Percentiles rank a stretch among this genome's conserved stretches.
Evolutionary conservation across 2,113 vertebrate genomes (phyloP).

Genomic region (Xyrauchen texanus): DNA sequence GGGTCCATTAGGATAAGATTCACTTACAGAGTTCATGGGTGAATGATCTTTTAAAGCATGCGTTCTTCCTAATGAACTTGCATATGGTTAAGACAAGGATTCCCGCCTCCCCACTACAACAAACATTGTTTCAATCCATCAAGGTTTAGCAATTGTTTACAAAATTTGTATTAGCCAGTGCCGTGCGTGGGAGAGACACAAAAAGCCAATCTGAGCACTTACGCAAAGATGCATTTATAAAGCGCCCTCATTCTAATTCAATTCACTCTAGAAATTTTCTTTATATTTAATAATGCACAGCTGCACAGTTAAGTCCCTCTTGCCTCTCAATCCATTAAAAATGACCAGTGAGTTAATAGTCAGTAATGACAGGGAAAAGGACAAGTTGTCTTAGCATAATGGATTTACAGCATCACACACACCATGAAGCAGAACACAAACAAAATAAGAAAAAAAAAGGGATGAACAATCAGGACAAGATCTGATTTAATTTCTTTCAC

Average conservation of each 20-base stretch:
- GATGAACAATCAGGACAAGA: no score
- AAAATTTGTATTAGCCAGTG: conserved; percentile 23
- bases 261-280: conserved; percentile 35
- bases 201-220: conserved; percentile 36
- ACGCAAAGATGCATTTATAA: background rate
- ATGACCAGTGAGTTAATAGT: conserved; percentile 33
- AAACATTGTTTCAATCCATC: conserved; percentile 1
- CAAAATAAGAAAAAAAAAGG: background rate
- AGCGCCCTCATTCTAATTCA: background rate
- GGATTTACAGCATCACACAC: conserved; percentile 38
- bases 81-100: background rate
- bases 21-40: background rate
- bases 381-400: conserved; percentile 26
- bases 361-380: conserved; percentile 42
- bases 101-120: background rate
- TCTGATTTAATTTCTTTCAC: background rate
- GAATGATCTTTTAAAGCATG: background rate
- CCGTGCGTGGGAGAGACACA: background rate
- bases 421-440: conserved; percentile 14
- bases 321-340: conserved; percentile 41
- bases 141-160: conserved; percentile 27
- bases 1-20: background rate
- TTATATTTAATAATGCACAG: conserved; percentile 33
- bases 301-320: conserved; percentile 25
- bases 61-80: background rate